A percentile compares a stretch with the other conserved stretches of the same genome.
Evolutionary conservation across 2,113 vertebrate species (phyloP).

Genomic region (Oostethus manadensis): DNA sequence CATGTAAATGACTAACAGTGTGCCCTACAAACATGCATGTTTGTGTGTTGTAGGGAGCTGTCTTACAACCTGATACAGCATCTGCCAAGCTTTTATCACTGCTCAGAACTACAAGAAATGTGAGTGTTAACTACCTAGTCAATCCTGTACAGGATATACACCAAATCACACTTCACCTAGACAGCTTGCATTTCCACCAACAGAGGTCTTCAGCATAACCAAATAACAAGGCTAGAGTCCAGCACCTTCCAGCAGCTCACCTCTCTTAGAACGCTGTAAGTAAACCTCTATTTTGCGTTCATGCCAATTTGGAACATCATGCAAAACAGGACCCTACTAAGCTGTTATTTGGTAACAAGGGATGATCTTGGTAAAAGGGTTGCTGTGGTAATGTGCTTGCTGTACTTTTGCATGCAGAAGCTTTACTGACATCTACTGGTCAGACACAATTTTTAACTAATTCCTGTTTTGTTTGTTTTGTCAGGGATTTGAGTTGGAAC

Average conservation of each 20-base stretch:
- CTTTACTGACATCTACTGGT: constrained; percentile 59
- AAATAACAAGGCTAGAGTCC: constrained; percentile 78
- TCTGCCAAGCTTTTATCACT: constrained; percentile 86
- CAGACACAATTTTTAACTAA: neutral
- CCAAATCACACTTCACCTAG: neutral
- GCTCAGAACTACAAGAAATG: constrained; percentile 89
- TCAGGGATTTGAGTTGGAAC: constrained; percentile 92
- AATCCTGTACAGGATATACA: neutral
- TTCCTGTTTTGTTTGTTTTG: constrained; percentile 7
- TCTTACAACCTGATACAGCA: constrained; percentile 87
- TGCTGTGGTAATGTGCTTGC: neutral
- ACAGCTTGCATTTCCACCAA: constrained; percentile 34
- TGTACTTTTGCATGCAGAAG: neutral
- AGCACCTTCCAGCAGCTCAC: constrained; percentile 85
- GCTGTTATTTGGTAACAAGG: neutral
- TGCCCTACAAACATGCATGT: constrained; percentile 16
- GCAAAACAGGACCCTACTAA: neutral
- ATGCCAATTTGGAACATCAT: neutral
- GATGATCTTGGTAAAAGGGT: neutral
- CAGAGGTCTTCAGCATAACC: constrained; percentile 90
- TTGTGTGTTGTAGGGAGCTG: constrained; percentile 77
- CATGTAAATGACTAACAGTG: neutral
- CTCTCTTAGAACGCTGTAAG: constrained; percentile 84
- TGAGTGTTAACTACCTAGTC: constrained; percentile 65
- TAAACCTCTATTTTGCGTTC: neutral